Percentiles rank a stretch among this genome's conserved stretches.
These are phyloP conservation scores for Scylla paramamosain DNA, from an alignment of 1,140 invertebrate genomes.

Conservation along the genomic window DNA sequence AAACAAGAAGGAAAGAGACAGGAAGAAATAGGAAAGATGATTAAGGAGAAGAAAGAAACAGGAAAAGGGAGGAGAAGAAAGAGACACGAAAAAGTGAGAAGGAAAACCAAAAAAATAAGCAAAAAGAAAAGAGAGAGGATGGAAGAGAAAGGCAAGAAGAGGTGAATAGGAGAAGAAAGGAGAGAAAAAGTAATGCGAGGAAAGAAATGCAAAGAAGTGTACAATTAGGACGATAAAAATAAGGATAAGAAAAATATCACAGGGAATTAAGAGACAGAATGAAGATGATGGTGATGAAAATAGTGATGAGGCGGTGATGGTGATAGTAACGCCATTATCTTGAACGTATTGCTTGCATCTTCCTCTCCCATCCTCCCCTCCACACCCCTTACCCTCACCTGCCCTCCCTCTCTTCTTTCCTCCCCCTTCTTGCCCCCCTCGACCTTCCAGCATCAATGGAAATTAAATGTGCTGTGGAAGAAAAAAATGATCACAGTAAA, in stretches of 20 bases:
- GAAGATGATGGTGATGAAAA: too few relatives aligned
- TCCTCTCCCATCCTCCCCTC: background rate
- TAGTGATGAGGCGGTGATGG: background rate
- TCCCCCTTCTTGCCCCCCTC: too few relatives aligned
- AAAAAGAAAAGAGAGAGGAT: background rate
- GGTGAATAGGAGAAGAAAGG: background rate
- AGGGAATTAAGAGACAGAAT: background rate
- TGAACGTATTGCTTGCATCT: background rate
- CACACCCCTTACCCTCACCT: background rate
- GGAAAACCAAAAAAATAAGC: background rate
- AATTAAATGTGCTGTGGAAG: too few relatives aligned
- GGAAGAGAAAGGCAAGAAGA: background rate
- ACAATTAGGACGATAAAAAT: background rate
- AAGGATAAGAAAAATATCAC: background rate
- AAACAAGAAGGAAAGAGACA: background rate
- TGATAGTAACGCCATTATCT: background rate
- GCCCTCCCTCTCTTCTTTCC: too few relatives aligned
- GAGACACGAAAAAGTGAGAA: background rate
- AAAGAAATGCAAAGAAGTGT: background rate
- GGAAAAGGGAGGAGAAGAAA: background rate
- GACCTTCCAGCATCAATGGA: too few relatives aligned
- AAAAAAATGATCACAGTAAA: too few relatives aligned
- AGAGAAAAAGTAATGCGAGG: background rate
- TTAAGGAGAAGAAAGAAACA: conserved; percentile 17
- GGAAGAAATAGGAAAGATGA: background rate